Evolutionary conservation across 2,888 invertebrate species (phyloP).

Genomic region (Agrotis segetum): DNA sequence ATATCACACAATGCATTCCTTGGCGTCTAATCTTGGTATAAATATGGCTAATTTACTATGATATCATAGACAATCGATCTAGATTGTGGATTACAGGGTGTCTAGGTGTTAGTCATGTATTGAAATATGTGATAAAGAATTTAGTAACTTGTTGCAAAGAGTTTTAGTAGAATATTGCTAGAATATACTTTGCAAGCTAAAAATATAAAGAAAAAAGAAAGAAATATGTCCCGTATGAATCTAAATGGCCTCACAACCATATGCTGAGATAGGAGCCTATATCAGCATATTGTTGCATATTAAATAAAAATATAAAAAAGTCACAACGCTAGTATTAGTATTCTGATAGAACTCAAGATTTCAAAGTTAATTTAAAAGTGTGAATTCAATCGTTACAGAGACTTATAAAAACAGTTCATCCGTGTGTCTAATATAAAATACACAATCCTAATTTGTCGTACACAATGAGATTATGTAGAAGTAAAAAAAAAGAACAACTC

Average conservation of each 20-base stretch:
- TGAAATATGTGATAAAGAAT: neutral
- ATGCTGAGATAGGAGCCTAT: too few species aligned
- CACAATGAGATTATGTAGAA: too few species aligned
- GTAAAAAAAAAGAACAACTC: constrained; percentile 1
- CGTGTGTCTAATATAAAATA: neutral
- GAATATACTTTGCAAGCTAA: too few species aligned
- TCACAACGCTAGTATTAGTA: too few species aligned
- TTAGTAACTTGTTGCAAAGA: neutral
- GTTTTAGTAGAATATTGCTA: neutral
- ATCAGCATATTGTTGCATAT: too few species aligned
- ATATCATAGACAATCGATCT: constrained; percentile 48
- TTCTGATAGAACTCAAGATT: too few species aligned
- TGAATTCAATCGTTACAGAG: neutral
- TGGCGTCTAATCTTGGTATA: constrained; percentile 22
- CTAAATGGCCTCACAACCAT: too few species aligned
- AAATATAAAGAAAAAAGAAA: too few species aligned
- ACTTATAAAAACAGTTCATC: neutral
- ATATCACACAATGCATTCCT: constrained; percentile 38
- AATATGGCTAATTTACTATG: constrained; percentile 33
- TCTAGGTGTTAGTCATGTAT: constrained; percentile 31
- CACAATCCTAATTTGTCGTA: constrained; percentile 23
- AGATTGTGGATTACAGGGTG: constrained; percentile 35
- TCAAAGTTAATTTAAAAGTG: neutral
- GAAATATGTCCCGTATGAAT: too few species aligned
- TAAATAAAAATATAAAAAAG: too few species aligned